Base-by-base conservation (phyloP, 2,888 invertebrate genomes). In the Drosophila ustulata region DNA sequence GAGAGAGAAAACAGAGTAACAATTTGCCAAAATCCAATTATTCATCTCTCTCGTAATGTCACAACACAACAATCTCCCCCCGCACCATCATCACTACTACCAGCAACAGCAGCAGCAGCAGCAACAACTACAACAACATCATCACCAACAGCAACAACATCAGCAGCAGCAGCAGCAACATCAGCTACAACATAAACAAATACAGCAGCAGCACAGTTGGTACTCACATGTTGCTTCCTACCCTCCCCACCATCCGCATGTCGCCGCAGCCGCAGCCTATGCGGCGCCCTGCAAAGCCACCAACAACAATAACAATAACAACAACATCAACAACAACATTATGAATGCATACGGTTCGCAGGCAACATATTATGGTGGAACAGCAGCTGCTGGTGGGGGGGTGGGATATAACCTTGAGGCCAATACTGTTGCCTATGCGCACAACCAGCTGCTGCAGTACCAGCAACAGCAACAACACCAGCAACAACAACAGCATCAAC, bases 211-310 rank as follows among this genome's bases (percentile, higher is more conserved):
- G 41, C 37, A 37, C 37, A 79, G 63, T 81, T 84, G 84, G 89
- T 84, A 89, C 82, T 89, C 88, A 89, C 88, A 88, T 88, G 90
- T 88, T 88, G 89, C 89, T 88, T 88, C 87, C 73, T 83, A 82
- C 70, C 82, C 77, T 57, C 67, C 74, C 78, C 73, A 69, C 61
- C 73, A 80, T 58, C 46, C 80, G 69, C 70, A 76, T 45, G 66
- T 71, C 62, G 68, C 78, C 62, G 68, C 78, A 51, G 68, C 67
- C 51, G 68, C 78, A 51, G 68, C 67, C 51, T 67, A 70, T 79
- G 61, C 76, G 53, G 28, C 72, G 55, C 68, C 75, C 46, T 82
- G 87, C 66, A 86, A 81, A 56, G 37, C 37, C 37, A 37, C 0
- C 37, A 37, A 5, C 37, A 37, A 37, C 37, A 37, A 77, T 61